Base-by-base conservation (phyloP, 2,888 invertebrate species). In the Patella ulyssiponensis region DNA sequence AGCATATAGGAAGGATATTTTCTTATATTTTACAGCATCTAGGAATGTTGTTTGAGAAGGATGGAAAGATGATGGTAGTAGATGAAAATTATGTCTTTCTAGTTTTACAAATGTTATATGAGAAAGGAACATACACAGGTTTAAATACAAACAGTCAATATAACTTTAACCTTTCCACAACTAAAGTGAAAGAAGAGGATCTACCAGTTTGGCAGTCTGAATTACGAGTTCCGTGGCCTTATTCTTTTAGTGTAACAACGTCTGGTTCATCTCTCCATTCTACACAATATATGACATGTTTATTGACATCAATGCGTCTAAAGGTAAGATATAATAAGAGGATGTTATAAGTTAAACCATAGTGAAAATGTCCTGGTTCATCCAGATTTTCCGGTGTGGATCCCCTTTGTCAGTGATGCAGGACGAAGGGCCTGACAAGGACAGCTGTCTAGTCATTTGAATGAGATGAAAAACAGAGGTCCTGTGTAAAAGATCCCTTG, bases 221-320 rank as follows among this genome's bases (percentile, higher is more conserved):
- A 15, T 44, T 83, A 33, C 51, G 71, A 54, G 78, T 84, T 1
- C 73, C 75, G 7, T 83, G 82, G 82, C 84, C 84, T 5, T 69
- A 77, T 12, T 14, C 44, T 20, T 82, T 85, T 69, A 74, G 72
- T 2, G 80, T 83, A 51, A 74, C 77, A 0, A 75, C 81, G 3
- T 44, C 74, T 1, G 79, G 81, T 4, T 33, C 73, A 4, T 76
- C 77, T 15, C 51, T 80, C 56, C 69, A 80, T 17, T n/a, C 77
- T 23, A 79, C 85, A 3, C 75, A 80, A 58, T 80, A 85, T 69
- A 71, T 78, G 69, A 76, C 77, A 3, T 82, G 78, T 74, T 77
- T 84, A 1, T 70, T 71, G 58, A 76, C 83, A 53, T 77, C 80
- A 33, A 81, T 81, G 64, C 83, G 83, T 69, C 70, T 85, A 0